Evolutionary conservation across 2,888 invertebrate species (phyloP), one percentile per base, ranked within the genome.

Genomic region (Diarsia brunnea): DNA sequence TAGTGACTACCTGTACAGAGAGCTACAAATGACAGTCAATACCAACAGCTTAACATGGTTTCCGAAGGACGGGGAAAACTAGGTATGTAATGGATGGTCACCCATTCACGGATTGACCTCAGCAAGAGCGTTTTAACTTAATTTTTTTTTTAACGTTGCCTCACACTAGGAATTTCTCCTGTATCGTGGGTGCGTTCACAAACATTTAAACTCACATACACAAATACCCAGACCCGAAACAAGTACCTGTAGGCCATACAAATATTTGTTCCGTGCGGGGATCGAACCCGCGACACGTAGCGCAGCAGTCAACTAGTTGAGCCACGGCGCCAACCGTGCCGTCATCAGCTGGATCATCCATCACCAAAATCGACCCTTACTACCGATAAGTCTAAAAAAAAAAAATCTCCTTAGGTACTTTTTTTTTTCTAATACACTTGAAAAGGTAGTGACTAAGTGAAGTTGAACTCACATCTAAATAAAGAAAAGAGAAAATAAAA

Each of bases 401-500:
- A n/a, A n/a, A n/a, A n/a, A n/a, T 38, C 12, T 5, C n/a, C 12
- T 12, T 2, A 53, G n/a, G 53, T 53, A n/a, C n/a, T 53, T n/a
- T n/a, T n/a, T n/a, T n/a, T n/a, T n/a, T n/a, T n/a, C n/a, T 53
- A 11, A 55, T n/a, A 53, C n/a, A n/a, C 55, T 55, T 47, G n/a
- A 5, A 21, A 4, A 21, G 21, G 12, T 14, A 21, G 14, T 53
- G 4, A 43, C 27, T 51, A 27, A 45, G 4, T 21, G 4, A 53
- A 43, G 27, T 43, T n/a, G 14, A 67, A 16, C 7, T 27, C n/a
- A 68, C 8, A 3, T 58, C 16, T 58, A 27, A 16, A 27, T 27
- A 16, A 58, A 8, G 38, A n/a, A 16, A 21, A 14, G 14, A 45
- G 14, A n/a, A 71, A 24, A 72, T 51, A 75, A 27, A 58, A 63